Percentiles rank a stretch among this genome's conserved stretches.
Evolutionary conservation across 2,888 invertebrate species (phyloP).

Genomic region (Xylocampa areola): DNA sequence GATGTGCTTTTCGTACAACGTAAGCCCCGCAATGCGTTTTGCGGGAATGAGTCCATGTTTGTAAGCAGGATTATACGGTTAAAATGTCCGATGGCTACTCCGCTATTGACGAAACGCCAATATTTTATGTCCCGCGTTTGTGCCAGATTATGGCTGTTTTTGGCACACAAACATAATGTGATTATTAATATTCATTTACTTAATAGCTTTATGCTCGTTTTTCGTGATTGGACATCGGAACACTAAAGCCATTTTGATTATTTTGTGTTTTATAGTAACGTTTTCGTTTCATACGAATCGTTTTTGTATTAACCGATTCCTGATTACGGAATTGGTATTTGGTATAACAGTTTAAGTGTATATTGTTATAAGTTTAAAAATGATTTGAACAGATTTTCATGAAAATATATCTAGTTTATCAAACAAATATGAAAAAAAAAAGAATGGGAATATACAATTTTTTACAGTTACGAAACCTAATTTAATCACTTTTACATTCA

Average conservation of each 20-base stretch:
- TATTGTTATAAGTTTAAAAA: too few relatives aligned
- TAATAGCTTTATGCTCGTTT: constrained; percentile 44
- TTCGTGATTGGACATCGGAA: constrained; percentile 32
- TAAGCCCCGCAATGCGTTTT: constrained; percentile 75
- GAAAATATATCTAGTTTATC: too few relatives aligned
- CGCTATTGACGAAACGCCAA: constrained; percentile 65
- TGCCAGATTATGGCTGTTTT: constrained; percentile 39
- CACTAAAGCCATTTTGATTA: constrained; percentile 8
- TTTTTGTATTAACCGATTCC: neutral
- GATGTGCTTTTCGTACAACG: constrained; percentile 78
- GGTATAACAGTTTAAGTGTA: neutral
- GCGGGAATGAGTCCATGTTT: constrained; percentile 72
- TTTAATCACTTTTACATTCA: too few relatives aligned
- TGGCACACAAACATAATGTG: constrained; percentile 50
- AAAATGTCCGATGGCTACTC: constrained; percentile 58
- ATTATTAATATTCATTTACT: constrained; percentile 53
- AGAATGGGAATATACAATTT: too few relatives aligned
- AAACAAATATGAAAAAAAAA: too few relatives aligned
- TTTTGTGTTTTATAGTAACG: constrained; percentile 14
- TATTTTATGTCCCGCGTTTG: constrained; percentile 58
- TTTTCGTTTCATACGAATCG: neutral
- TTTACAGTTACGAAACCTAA: too few relatives aligned
- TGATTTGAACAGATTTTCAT: too few relatives aligned
- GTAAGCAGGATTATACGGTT: constrained; percentile 73
- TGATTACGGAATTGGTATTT: neutral